These are phyloP conservation scores for Dicycla oo DNA, from an alignment of 2,888 invertebrate genomes.

Conservation along the genomic window DNA sequence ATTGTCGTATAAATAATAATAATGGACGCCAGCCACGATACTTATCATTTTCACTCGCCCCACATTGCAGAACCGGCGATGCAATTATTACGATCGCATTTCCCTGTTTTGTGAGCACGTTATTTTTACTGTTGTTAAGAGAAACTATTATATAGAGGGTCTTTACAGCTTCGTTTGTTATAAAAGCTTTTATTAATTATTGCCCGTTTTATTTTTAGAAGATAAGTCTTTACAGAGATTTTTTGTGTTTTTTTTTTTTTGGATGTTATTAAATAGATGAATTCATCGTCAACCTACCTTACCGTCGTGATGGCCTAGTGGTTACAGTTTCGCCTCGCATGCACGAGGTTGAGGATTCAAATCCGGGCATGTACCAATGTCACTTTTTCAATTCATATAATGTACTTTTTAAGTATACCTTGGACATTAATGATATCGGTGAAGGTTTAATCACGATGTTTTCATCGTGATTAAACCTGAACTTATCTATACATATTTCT, in stretches of 20 bases:
- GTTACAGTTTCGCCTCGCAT: too few relatives aligned
- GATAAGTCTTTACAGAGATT: neutral
- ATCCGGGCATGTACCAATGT: too few relatives aligned
- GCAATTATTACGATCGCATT: conserved; percentile 35
- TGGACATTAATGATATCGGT: too few relatives aligned
- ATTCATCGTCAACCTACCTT: neutral
- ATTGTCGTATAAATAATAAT: conserved; percentile 36
- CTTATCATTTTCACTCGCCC: conserved; percentile 28
- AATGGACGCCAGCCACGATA: conserved; percentile 39
- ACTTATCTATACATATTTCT: too few relatives aligned
- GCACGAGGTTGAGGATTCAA: too few relatives aligned
- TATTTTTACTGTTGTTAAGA: conserved; percentile 30
- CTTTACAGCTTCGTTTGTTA: conserved; percentile 3
- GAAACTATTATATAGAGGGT: conserved; percentile 20
- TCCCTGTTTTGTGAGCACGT: conserved; percentile 26
- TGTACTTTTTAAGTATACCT: too few relatives aligned
- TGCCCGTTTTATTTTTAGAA: neutral
- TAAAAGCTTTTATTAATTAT: conserved; percentile 10
- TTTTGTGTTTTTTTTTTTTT: neutral
- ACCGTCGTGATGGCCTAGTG: too few relatives aligned
- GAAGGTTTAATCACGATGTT: too few relatives aligned
- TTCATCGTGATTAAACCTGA: too few relatives aligned
- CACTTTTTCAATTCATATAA: too few relatives aligned
- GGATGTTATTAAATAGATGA: neutral
- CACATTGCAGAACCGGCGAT: conserved; percentile 18